Conservation (phyloP, 2,113 vertebrate genomes). For the Oryzias javanicus region DNA sequence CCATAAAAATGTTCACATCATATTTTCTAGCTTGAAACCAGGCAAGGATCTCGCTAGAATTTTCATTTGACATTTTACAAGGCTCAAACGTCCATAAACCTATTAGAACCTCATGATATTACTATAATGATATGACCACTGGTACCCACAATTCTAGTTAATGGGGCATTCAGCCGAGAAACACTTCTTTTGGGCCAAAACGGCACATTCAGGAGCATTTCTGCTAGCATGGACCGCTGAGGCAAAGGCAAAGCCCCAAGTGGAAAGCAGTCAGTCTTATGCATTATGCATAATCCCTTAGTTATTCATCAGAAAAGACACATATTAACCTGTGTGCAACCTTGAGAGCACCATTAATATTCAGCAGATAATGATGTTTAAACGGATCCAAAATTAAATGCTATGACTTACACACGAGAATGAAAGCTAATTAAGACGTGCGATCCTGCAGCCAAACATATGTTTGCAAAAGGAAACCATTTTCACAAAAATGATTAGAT, state of each 20-base stretch:
- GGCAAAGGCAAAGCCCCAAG: conserved; percentile 37
- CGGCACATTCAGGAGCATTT: conserved; percentile 3
- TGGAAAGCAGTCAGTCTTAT: conserved; percentile 40
- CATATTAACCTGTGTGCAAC: conserved; percentile 59
- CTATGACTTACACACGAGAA: background rate
- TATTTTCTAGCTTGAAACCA: no score
- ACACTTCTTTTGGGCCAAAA: conserved; percentile 1
- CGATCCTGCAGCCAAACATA: conserved; percentile 11
- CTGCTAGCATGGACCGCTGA: conserved; percentile 32
- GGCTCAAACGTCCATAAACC: no score
- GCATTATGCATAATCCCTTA: conserved; percentile 65
- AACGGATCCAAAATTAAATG: conserved; percentile 50
- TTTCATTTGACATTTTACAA: no score
- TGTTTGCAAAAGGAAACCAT: background rate
- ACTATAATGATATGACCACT: background rate
- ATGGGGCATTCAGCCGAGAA: conserved; percentile 4
- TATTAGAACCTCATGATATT: background rate
- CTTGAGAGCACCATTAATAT: conserved; percentile 60
- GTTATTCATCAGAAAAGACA: conserved; percentile 62
- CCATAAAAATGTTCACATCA: no score
- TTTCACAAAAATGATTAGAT: background rate
- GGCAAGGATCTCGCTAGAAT: no score
- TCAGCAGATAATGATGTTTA: conserved; percentile 38
- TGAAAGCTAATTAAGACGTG: conserved; percentile 38
- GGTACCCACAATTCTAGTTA: background rate